Conservation (phyloP, 2,797 vertebrate genomes). For the Chaetophractus vellerosus region DNA sequence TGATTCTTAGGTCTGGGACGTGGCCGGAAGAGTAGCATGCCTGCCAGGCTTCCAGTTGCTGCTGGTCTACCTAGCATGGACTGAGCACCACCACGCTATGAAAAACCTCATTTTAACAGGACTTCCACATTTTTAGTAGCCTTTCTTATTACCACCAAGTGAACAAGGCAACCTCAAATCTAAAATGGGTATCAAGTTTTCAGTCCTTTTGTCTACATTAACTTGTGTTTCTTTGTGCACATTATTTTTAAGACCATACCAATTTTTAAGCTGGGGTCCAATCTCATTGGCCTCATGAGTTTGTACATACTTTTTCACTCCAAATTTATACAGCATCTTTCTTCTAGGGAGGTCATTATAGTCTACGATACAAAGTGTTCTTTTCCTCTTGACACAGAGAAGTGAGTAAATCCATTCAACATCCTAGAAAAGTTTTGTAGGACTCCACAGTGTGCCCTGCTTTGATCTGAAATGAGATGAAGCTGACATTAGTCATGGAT, state of each 20-base stretch:
- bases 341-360: not conserved
- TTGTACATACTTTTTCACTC: conserved; percentile 27
- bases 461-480: conserved; percentile 77
- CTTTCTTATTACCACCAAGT: not conserved
- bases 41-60: not conserved
- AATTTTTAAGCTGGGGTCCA: conserved; percentile 12
- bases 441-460: conserved; percentile 7
- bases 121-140: not conserved
- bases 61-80: not conserved
- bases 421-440: conserved; percentile 51
- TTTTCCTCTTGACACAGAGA: conserved; percentile 25
- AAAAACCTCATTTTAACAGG: not conserved
- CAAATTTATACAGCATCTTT: not conserved
- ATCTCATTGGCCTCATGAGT: not conserved
- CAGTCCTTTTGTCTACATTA: not conserved
- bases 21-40: not conserved
- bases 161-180: not conserved
- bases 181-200: not conserved
- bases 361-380: not conserved
- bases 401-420: conserved; percentile 39
- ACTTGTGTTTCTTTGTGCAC: not conserved
- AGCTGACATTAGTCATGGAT: conserved; percentile 80
- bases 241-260: not conserved
- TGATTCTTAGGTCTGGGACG: not conserved
- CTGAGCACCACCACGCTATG: not conserved